Evolutionary conservation across 1,140 invertebrate genomes (phyloP), one percentile per base, ranked within the genome.

Genomic region (Caerostris darwini): DNA sequence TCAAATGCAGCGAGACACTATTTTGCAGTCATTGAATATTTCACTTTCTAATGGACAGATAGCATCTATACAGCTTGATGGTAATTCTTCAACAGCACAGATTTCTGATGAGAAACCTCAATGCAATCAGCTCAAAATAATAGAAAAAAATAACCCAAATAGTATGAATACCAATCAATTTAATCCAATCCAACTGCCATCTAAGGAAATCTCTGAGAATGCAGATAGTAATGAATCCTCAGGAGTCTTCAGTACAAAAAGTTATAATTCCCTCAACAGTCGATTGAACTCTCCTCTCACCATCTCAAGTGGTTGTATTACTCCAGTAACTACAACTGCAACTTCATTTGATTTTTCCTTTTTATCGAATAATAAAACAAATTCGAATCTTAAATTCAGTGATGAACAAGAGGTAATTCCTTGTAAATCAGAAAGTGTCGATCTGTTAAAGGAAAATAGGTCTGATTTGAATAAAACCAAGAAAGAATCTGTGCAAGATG

Each of bases 281-380:
- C 10, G 58, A 19, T 53, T 86, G 56, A 53, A 86, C 34, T 92
- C 91, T 5, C 91, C 91, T 34, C 12, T 92, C 0, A 92, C 61
- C 7, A 92, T 92, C 2, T 82, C 91, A 57, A 92, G 91, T 59
- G 61, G 64, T 34, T 92, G 86, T 86, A n/a, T 53, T 34, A 92
- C 91, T 86, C 91, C 91, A 67, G 17, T 92, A 57, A 82, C 91
- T 69, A 56, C 7, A 5, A 82, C 91, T 69, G 19, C 7, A 5
- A 14, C 54, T 14, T 34, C 54, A 8, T 67, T 56, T 50, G 64
- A 92, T 69, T 34, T 86, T 5, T 53, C 82, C 14, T 86, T 92
- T 92, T 8, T 61, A 7, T 92, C 91, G 50, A 86, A 86, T 10
- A 71, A 5, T 69, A 82, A 92, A 57, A 81, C 82, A 34, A 8